phyloP scores from a whole-genome alignment of 2,888 invertebrate species.

The Microctonus aethiopoides region DNA sequence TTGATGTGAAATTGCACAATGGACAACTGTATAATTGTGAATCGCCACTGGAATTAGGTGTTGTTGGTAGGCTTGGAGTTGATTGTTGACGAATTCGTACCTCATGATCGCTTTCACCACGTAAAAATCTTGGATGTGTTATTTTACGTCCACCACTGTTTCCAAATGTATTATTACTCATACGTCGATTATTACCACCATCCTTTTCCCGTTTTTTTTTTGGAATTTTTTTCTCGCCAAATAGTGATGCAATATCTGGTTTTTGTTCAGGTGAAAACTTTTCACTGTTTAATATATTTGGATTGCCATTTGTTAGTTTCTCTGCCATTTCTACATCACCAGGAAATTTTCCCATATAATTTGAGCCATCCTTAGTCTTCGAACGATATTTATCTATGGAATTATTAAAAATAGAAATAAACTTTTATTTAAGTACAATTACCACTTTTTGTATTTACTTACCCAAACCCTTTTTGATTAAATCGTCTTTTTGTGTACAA shows the following conservation, averaged over 20 bases:
- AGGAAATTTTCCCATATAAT: conserved; percentile 82
- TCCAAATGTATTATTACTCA: conserved; percentile 36
- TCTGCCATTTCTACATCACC: conserved; percentile 82
- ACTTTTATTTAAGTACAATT: background rate
- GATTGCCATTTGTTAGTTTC: conserved; percentile 77
- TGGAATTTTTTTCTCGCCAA: conserved; percentile 69
- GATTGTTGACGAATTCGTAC: conserved; percentile 74
- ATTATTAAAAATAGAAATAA: conserved; percentile 13
- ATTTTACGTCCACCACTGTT: conserved; percentile 57
- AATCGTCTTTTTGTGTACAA: conserved; percentile 81
- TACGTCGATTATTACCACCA: conserved; percentile 40
- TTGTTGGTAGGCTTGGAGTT: conserved; percentile 49
- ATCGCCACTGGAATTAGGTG: conserved; percentile 35
- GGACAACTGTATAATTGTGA: conserved; percentile 66
- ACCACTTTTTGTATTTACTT: conserved; percentile 58
- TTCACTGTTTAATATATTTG: conserved; percentile 75
- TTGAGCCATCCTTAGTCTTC: conserved; percentile 70
- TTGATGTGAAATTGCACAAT: conserved; percentile 75
- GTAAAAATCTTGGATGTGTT: conserved; percentile 69
- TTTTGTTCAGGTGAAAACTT: conserved; percentile 70
- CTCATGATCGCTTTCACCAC: conserved; percentile 70
- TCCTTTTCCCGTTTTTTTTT: conserved; percentile 62
- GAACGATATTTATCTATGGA: conserved; percentile 72
- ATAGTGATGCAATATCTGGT: conserved; percentile 69
- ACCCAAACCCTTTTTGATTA: conserved; percentile 86